Conservation (phyloP, 2,888 invertebrate species). For the Ophioninae sp. region DNA sequence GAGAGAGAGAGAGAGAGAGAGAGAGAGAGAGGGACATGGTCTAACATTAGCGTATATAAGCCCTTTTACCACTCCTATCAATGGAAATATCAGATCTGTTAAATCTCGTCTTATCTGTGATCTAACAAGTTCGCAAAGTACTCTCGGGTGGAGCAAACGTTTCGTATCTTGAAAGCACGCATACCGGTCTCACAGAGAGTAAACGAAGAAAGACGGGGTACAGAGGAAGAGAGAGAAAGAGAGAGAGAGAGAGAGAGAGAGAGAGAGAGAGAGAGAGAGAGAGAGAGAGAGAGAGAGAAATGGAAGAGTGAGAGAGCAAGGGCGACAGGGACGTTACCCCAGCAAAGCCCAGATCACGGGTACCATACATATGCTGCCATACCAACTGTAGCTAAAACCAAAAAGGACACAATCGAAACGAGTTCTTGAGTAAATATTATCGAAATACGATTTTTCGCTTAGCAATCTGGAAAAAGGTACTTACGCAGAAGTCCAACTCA, state of each 20-base stretch:
- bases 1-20: conserved; percentile 9
- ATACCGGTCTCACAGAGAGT: conserved; percentile 65
- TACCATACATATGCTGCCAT: conserved; percentile 33
- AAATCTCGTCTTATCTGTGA: conserved; percentile 79
- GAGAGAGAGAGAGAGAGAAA: conserved; percentile 66
- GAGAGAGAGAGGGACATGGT: neutral
- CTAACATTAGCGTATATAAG: conserved; percentile 35
- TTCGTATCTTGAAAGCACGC: conserved; percentile 33
- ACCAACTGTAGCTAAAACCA: neutral
- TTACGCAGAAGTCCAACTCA: too few relatives aligned
- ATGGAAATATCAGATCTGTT: conserved; percentile 77
- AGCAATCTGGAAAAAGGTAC: neutral
- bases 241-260: conserved; percentile 10
- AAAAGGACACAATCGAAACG: conserved; percentile 14
- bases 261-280: conserved; percentile 20
- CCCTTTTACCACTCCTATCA: conserved; percentile 55
- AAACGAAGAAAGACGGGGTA: conserved; percentile 58
- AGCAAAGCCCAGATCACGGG: conserved; percentile 36
- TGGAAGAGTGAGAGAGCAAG: conserved; percentile 14
- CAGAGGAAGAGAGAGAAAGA: conserved; percentile 14
- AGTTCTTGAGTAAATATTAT: neutral
- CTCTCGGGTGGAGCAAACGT: conserved; percentile 42
- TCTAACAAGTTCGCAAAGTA: conserved; percentile 77
- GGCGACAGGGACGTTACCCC: conserved; percentile 29
- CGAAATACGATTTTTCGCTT: conserved; percentile 20